Evolutionary conservation across 1,140 invertebrate genomes (phyloP).

Genomic region (Orchesella cincta): DNA sequence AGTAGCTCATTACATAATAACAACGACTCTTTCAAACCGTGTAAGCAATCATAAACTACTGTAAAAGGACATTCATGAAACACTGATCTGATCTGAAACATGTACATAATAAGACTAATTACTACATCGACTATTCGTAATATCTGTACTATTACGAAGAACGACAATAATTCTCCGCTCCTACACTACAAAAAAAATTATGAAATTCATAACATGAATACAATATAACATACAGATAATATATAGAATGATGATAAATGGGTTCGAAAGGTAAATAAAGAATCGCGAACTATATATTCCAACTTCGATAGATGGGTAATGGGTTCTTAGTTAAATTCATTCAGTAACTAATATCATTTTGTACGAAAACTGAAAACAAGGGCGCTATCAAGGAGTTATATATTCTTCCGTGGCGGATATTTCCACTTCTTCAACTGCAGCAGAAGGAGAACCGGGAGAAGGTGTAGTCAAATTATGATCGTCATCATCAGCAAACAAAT

Average conservation of each 20-base stretch:
- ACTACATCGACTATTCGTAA: too few species aligned
- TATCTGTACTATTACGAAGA: too few species aligned
- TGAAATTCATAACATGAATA: too few species aligned
- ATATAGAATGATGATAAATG: not conserved
- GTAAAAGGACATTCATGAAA: too few species aligned
- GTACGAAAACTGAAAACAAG: constrained; percentile 20
- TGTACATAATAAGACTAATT: too few species aligned
- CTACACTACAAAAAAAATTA: not conserved
- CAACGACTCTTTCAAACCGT: too few species aligned
- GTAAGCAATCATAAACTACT: too few species aligned
- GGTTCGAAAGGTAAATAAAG: not conserved
- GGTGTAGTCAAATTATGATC: constrained; percentile 3
- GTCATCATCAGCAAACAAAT: constrained; percentile 16
- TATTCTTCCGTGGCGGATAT: constrained; percentile 4
- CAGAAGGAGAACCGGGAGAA: constrained; percentile 15
- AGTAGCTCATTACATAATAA: not conserved
- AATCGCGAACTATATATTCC: not conserved
- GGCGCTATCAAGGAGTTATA: constrained; percentile 17
- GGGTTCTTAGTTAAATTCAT: not conserved
- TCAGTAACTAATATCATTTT: constrained; percentile 26
- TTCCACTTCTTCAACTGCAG: constrained; percentile 15
- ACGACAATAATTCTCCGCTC: too few species aligned
- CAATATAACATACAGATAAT: not conserved
- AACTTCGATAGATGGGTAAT: not conserved
- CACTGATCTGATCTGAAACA: too few species aligned